Evolutionary conservation across 2,888 invertebrate species (phyloP).

Genomic region (Pseudanteris insignis): DNA sequence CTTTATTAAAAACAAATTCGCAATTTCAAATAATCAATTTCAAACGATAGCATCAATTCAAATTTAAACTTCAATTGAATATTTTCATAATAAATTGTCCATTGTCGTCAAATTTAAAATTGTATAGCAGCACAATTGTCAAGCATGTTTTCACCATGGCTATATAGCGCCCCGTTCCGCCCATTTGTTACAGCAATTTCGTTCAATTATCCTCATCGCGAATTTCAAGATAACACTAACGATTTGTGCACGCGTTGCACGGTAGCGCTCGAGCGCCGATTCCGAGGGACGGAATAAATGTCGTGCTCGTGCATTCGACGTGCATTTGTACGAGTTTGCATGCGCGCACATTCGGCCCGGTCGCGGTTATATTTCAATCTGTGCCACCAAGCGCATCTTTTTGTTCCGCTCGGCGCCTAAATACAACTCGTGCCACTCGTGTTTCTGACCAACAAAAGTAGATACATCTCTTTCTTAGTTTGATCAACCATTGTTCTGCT

Average conservation of each 20-base stretch:
- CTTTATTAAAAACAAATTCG: too few species aligned
- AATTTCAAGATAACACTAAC: constrained; percentile 1
- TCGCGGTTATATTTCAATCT: constrained; percentile 63
- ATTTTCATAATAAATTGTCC: too few species aligned
- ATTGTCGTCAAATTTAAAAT: too few species aligned
- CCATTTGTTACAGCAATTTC: constrained; percentile 8
- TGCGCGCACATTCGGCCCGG: constrained; percentile 55
- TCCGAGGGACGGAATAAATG: constrained; percentile 14
- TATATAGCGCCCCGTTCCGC: too few species aligned
- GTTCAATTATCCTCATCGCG: constrained; percentile 2
- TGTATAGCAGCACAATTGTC: too few species aligned
- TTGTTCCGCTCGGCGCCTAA: constrained; percentile 58
- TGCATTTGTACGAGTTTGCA: constrained; percentile 41
- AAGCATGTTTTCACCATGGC: too few species aligned
- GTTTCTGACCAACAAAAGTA: constrained; percentile 50
- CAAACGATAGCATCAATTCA: too few species aligned
- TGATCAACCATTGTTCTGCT: constrained; percentile 60
- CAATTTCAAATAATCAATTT: too few species aligned
- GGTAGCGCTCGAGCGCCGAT: constrained; percentile 4
- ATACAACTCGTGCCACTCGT: constrained; percentile 63
- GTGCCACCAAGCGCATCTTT: constrained; percentile 46
- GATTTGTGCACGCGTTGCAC: constrained; percentile 7
- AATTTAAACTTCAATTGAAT: too few species aligned
- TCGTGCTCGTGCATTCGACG: constrained; percentile 16
- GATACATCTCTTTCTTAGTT: constrained; percentile 42